Evolutionary conservation across 2,113 vertebrate species (phyloP), one percentile per base, ranked within the genome.

Genomic region (Poeciliopsis prolifica): DNA sequence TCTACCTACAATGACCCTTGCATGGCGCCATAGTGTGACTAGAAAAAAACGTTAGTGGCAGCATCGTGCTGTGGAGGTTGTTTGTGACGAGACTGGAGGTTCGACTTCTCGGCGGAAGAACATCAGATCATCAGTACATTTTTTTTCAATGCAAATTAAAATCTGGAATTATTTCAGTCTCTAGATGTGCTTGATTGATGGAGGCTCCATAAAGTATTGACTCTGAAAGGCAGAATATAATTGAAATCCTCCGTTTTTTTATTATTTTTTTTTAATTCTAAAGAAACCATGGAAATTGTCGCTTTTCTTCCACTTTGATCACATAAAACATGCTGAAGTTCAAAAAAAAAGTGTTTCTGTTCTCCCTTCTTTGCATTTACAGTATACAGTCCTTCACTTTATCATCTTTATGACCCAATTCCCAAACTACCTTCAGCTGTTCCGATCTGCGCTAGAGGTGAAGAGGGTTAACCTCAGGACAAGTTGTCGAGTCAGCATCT

Each of bases 401-500:
- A 80, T 88, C 68, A 82, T 74, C 84, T 86, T 89, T 88, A 85
- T 75, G 83, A 81, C 75, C 86, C 79, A 72, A 66, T 82, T 84
- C 76, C 72, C 70, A 68, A 61, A 83, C 78, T 70, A 70, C 85
- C 77, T 28, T 61, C 24, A 67, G 83, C 74, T 62, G 63, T 76
- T 72, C 76, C 75, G 70, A 68, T 74, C 79, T 26, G 35, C 9
- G 40, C 42, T 58, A 37, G 68, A 83, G 84, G 78, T 77, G 74
- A 79, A 63, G 73, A 31, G 75, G 85, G 75, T 87, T 79, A 90
- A 89, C 77, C 54, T 70, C 29, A 69, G 79, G 89, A 85, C 78
- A 73, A 76, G 10, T 80, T 86, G 87, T 88, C 83, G 75, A 86
- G 85, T 90, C 90, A 88, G 85, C 87, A 78, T 68, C 85, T 87